These are phyloP conservation scores for Cephalopterus ornatus DNA, from an alignment of 2,113 vertebrate species.

Conservation along the genomic window DNA sequence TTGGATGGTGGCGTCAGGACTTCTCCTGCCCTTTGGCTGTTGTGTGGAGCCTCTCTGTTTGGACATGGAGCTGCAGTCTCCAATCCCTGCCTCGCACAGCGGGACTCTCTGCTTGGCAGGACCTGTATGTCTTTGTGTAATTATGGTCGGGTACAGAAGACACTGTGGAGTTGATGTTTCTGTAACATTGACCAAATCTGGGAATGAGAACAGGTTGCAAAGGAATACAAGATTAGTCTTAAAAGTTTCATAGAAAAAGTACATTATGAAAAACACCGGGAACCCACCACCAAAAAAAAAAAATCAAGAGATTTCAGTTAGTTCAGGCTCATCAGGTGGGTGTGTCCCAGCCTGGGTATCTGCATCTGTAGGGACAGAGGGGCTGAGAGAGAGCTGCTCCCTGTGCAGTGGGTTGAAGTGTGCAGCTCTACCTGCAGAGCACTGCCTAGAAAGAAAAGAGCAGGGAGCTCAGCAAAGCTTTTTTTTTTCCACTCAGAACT, in stretches of 20 bases:
- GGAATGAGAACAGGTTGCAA: background rate
- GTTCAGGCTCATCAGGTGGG: background rate
- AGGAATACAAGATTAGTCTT: background rate
- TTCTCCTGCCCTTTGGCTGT: background rate
- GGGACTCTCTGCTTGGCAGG: background rate
- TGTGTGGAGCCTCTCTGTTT: background rate
- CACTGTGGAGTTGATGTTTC: background rate
- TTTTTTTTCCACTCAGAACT: background rate
- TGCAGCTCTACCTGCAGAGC: background rate
- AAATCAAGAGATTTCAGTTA: background rate
- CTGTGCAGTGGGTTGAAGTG: rapidly evolving
- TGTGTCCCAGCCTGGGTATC: background rate
- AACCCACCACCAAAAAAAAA: background rate
- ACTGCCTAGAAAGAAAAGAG: background rate
- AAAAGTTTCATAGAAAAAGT: background rate
- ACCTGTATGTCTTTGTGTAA: rapidly evolving
- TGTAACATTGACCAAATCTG: background rate
- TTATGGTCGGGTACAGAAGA: too few relatives aligned
- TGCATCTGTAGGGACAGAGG: background rate
- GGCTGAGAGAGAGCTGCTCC: background rate
- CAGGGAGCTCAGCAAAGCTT: background rate
- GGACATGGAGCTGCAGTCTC: rapidly evolving
- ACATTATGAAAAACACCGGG: background rate
- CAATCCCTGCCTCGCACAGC: rapidly evolving
- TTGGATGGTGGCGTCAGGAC: background rate